Base-by-base conservation (phyloP, 2,888 invertebrate species). In the Nomada lathburiana region DNA sequence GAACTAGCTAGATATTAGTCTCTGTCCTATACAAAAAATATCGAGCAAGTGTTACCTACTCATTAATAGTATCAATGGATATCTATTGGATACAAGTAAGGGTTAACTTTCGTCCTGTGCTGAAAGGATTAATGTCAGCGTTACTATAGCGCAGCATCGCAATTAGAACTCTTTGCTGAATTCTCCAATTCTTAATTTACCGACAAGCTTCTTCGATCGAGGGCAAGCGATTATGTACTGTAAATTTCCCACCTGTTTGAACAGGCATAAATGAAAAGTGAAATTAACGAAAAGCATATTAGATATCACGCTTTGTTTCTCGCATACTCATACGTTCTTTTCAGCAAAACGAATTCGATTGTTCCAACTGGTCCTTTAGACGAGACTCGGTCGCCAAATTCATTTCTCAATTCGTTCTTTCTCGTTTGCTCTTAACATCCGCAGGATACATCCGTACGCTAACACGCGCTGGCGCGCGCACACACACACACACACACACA, bases 371-470 rank as follows among this genome's bases (percentile, higher is more conserved):
- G 70, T 72, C 65, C 67, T 71, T 42, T 69, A 68, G 63, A 36
- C 67, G 67, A 74, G 74, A 62, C 64, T 74, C 82, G 82, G 67
- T 74, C 57, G 50, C 69, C 74, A 10, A 42, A 42, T 71, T 23
- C 68, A 55, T 47, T 65, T 36, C 62, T 83, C 64, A 76, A 55
- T 74, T 72, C 74, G 71, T 65, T 76, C 80, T 80, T 70, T 77
- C 63, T 76, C 50, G 73, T 79, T 86, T 72, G 76, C 73, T 80
- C 67, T 74, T 60, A 44, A 75, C 76, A 69, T 73, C 69, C 42
- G 55, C 63, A 52, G 47, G n/a, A 47, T 55, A 79, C n/a, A 52
- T 29, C 55, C 7, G 62, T 16, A 62, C 9, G 36, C 13, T 42
- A 18, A 55, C 13, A 74, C 55, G 70, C n/a, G 70, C 18, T 47